phyloP scores from a whole-genome alignment of 1,140 invertebrate species.

The Scaptomyza pallida region DNA sequence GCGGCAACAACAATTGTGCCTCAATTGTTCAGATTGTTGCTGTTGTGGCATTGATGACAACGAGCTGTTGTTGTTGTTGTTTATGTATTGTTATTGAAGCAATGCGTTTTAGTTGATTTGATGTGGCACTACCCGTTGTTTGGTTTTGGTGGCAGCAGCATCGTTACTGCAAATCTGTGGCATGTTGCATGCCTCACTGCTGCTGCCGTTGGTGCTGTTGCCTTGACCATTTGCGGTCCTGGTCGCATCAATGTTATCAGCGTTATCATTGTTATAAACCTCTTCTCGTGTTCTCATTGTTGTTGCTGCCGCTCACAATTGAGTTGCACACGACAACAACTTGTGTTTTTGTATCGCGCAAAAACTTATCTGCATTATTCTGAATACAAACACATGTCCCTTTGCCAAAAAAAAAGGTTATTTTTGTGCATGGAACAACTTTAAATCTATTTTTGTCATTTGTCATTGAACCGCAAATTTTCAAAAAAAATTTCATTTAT shows the following conservation, averaged over 20 bases:
- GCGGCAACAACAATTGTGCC: neutral
- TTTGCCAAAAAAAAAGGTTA: too few species aligned
- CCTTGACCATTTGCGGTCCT: neutral
- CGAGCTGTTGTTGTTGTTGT: constrained; percentile 12
- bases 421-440: too few species aligned
- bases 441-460: too few species aligned
- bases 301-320: too few species aligned
- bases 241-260: neutral
- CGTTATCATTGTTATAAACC: too few species aligned
- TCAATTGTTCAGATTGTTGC: constrained; percentile 19
- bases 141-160: neutral
- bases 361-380: too few species aligned
- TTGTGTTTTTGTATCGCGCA: too few species aligned
- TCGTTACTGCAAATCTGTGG: constrained; percentile 1
- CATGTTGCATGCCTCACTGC: neutral
- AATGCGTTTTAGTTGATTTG: constrained; percentile 64
- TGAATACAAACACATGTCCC: too few species aligned
- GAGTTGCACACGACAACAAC: too few species aligned
- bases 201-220: neutral
- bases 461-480: too few species aligned
- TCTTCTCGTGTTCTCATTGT: neutral
- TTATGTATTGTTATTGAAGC: constrained; percentile 47
- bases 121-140: constrained; percentile 19
- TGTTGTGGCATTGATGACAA: constrained; percentile 45
- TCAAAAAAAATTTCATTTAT: too few species aligned